Evolutionary conservation across 2,888 invertebrate species (phyloP), one percentile per base, ranked within the genome.

Genomic region (Drosophila recens): DNA sequence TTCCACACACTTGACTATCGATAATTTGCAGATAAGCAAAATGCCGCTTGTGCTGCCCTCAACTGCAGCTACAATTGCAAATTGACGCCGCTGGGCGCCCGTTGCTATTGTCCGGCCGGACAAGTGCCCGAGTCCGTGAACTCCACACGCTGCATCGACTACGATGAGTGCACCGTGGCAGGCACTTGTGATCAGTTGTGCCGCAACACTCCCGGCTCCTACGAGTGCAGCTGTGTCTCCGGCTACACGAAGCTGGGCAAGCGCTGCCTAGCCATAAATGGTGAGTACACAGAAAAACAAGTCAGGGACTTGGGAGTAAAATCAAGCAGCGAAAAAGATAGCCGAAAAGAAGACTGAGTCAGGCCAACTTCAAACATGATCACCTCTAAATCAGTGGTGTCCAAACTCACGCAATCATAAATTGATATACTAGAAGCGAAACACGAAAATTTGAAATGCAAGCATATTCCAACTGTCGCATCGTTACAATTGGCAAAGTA

Each of bases 161-260:
- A 95, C 75, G 94, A 97, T 93, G 97, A 97, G 93, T 97, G 97
- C 93, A 92, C 93, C 78, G 93, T 94, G 77, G 95, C 95, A 75
- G 95, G 94, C 46, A 92, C 94, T 54, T 97, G 97, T 93, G 95
- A 96, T 90, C 97, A 97, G 93, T 90, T 93, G 42, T 97, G 97
- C 92, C 93, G 83, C 84, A 96, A 96, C 93, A 94, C 94, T 15
- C 92, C 93, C 30, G 95, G 95, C 71, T 95, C 95, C 38, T 97
- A 94, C 93, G 91, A 93, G 48, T 98, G 98, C 93, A 92, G 94
- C 11, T 98, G 98, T 93, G 95, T 94, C 3, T 89, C 93, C 15
- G 97, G 97, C 2, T 97, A 97, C 92, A 91, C 91, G 62, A 91
- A 93, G 59, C 94, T 94, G 87, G 94, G 93, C 13, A 93, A 93